Conservation (phyloP, 2,888 invertebrate genomes). For the Clistopyga incitator region DNA sequence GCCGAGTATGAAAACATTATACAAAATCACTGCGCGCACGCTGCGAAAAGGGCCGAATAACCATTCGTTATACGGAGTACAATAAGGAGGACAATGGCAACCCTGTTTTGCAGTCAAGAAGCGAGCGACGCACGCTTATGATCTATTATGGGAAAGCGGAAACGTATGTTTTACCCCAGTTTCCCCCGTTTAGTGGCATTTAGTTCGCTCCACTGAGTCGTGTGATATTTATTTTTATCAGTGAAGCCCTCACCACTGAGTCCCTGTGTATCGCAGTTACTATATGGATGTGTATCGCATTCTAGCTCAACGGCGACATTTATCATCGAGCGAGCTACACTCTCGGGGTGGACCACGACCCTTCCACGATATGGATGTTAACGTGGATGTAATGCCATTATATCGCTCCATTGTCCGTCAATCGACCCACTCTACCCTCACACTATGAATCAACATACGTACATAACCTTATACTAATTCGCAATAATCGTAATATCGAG, state of each 20-base stretch:
- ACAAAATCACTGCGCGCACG: constrained; percentile 61
- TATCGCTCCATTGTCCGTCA: constrained; percentile 21
- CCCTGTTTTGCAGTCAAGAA: constrained; percentile 30
- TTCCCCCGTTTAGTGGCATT: constrained; percentile 73
- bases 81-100: constrained; percentile 62
- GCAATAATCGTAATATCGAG: not conserved
- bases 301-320: constrained; percentile 57
- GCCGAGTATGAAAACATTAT: constrained; percentile 65
- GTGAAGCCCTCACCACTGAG: constrained; percentile 35
- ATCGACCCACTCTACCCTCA: constrained; percentile 14
- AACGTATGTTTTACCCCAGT: constrained; percentile 73
- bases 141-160: constrained; percentile 74
- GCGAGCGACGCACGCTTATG: constrained; percentile 65
- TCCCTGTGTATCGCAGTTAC: constrained; percentile 14
- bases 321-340: constrained; percentile 52
- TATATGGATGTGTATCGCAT: constrained; percentile 32
- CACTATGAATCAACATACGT: constrained; percentile 10
- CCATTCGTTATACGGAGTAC: constrained; percentile 67
- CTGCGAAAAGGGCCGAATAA: constrained; percentile 62
- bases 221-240: constrained; percentile 66
- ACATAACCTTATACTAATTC: constrained; percentile 15
- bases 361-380: constrained; percentile 51
- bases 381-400: constrained; percentile 55
- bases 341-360: constrained; percentile 27
- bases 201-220: constrained; percentile 70